A percentile compares a stretch with the other conserved stretches of the same genome.
These are phyloP conservation scores for Aromia moschata DNA, from an alignment of 2,888 invertebrate species.

Conservation along the genomic window DNA sequence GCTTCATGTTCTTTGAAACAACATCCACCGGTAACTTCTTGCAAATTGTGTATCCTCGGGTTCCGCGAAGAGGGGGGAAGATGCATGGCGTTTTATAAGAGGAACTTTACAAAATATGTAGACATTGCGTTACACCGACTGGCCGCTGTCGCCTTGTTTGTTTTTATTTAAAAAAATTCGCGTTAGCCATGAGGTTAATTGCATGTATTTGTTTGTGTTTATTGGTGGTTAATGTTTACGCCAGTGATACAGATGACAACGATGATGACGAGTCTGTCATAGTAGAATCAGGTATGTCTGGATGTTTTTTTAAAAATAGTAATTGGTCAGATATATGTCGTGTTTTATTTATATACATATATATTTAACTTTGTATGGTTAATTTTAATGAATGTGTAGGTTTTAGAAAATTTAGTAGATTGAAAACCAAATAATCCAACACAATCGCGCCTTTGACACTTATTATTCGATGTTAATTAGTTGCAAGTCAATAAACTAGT, in stretches of 20 bases:
- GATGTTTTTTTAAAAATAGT: constrained; percentile 7
- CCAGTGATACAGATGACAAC: constrained; percentile 36
- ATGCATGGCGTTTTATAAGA: constrained; percentile 56
- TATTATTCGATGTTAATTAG: not conserved
- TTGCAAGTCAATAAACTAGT: constrained; percentile 3
- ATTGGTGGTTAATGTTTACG: constrained; percentile 45
- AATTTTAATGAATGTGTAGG: no score
- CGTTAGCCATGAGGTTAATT: constrained; percentile 48
- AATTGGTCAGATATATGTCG: constrained; percentile 17
- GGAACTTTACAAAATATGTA: constrained; percentile 58
- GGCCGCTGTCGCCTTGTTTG: constrained; percentile 39
- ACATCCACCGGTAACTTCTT: constrained; percentile 45
- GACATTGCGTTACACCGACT: constrained; percentile 54
- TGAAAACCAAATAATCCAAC: no score
- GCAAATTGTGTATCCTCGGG: constrained; percentile 43
- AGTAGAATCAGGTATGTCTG: constrained; percentile 51
- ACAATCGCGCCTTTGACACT: not conserved
- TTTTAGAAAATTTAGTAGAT: no score
- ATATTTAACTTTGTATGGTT: no score
- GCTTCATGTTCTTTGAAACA: constrained; percentile 30
- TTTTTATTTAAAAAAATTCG: not conserved
- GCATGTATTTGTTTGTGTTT: constrained; percentile 44
- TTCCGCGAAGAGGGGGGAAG: constrained; percentile 44
- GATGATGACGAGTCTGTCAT: constrained; percentile 46
- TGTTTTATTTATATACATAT: no score